Evolutionary conservation across 1,140 invertebrate genomes (phyloP), one percentile per base, ranked within the genome.

Genomic region (Eufriesea mexicana): DNA sequence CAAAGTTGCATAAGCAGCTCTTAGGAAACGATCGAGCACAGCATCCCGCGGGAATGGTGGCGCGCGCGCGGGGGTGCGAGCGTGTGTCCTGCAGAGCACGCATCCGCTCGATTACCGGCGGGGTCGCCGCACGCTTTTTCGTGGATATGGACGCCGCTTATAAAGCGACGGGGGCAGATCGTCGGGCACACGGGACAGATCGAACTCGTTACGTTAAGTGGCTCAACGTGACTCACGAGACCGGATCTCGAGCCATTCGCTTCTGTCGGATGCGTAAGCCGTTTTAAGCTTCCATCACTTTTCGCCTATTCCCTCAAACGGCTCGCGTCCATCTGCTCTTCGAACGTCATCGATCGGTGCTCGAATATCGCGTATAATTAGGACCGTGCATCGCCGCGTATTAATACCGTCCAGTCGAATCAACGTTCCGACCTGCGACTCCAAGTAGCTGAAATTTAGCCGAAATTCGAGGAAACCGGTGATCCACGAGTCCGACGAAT

Each of bases 1-100:
- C 89, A 94, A 94, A 94, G 87, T 94, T 94, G 91, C 92, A 94
- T 92, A 91, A 91, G 89, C 87, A 89, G 91, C 93, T 93, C 93
- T 94, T 94, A 93, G 89, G 85, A 93, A 94, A 92, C 93, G 93
- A 94, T 94, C 93, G 91, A 85, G 88, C 86, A 67, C 84, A 68
- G 75, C 83, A 80, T 93, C 92, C 91, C 92, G 90, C 91, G 91
- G 89, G 91, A 91, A 86, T 81, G 83, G 81, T 59, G 75, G 47
- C 35, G 35, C 35, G 35, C 35, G 35, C 35, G 1, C 49, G 49
- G n/a, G n/a, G n/a, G n/a, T 2, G 16, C 76, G 70, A 62, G 67
- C 62, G 55, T 57, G 85, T 90, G 91, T 93, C 89, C 91, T 91
- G 84, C 88, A 90, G n/a, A n/a, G 89, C 86, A 91, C 89, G 87